Base-by-base conservation (phyloP, 2,113 vertebrate species). In the Cyprinodon variegatus region DNA sequence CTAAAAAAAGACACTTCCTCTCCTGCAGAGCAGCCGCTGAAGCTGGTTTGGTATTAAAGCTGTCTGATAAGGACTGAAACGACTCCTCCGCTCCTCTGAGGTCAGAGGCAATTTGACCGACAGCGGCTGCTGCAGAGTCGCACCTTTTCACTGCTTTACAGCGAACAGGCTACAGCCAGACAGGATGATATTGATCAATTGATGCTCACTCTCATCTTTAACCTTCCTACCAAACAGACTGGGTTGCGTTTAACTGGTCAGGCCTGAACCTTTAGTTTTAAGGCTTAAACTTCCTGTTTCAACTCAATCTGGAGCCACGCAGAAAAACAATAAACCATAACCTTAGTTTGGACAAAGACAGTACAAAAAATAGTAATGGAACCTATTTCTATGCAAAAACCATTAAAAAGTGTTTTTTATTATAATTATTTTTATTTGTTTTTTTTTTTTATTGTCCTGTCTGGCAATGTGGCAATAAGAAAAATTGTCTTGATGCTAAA, bases 111-210 rank as follows among this genome's bases (percentile, higher is more conserved):
- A 63, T 73, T 70, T 69, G 50, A 38, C 53, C 53, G 22, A 41
- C 60, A 43, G 22, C 46, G 0, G 15, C 60, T 15, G 3, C 68
- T 12, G 71, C 71, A 76, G 13, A 46, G 59, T 20, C 40, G 5
- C 60, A 57, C 12, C 5, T 57, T 74, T 76, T 77, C 78, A 71
- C 60, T 57, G 76, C 37, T 67, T 72, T 61, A 22, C 46, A 22
- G 67, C n/a, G 77, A 76, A 61, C 59, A 12, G 2, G 69, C 67
- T 12, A 70, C 68, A 22, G 65, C 77, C 76, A 74, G 46, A 36
- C 37, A 59, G 2, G 68, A 78, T 67, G 71, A 76, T 43, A 38
- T 48, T 22, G 71, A 83, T 81, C 29, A 61, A 72, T 76, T 22
- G 50, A 66, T 74, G 83, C 81, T 68, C 69, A 57, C 48, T 17